A percentile compares a stretch with the other conserved stretches of the same genome.
Evolutionary conservation across 2,797 vertebrate species (phyloP).

Genomic region (Pempheris klunzingeri): DNA sequence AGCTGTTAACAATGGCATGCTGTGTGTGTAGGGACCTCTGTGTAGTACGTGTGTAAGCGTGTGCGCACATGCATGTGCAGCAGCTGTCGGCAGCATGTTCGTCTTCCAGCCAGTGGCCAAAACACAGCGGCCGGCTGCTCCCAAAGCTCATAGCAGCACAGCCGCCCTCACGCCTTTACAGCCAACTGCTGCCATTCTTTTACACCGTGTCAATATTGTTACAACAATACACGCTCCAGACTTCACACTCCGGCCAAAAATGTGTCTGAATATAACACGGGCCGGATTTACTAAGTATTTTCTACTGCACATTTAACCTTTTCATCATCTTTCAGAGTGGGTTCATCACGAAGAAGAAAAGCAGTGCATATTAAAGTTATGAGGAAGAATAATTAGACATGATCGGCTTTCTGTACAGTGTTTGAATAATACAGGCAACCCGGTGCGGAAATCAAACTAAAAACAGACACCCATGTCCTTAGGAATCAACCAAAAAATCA

Average conservation of each 20-base stretch:
- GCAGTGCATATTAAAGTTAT: background rate
- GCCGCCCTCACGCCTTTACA: slow-evolving; percentile 42
- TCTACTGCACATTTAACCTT: background rate
- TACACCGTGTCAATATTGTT: slow-evolving; percentile 28
- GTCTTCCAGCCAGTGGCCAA: slow-evolving; percentile 43
- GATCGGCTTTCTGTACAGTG: background rate
- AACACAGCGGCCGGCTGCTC: slow-evolving; percentile 59
- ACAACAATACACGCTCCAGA: background rate
- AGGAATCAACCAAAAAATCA: too few species aligned
- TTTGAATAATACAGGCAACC: background rate
- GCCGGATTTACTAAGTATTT: background rate
- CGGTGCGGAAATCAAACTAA: background rate
- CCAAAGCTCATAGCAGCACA: slow-evolving; percentile 40
- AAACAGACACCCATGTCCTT: background rate
- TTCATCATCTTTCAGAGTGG: background rate
- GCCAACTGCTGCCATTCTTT: slow-evolving; percentile 39
- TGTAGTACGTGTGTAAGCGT: slow-evolving; percentile 28
- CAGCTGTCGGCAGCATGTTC: slow-evolving; percentile 68
- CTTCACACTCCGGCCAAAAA: slow-evolving; percentile 18
- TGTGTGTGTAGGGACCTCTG: slow-evolving; percentile 69
- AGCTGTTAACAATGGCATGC: slow-evolving; percentile 81
- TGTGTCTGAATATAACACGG: slow-evolving; percentile 16
- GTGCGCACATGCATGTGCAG: slow-evolving; percentile 54
- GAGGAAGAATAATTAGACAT: background rate
- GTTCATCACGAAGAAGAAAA: background rate